Conservation (phyloP, 2,888 invertebrate species). For the Steinernema hermaphroditum region DNA sequence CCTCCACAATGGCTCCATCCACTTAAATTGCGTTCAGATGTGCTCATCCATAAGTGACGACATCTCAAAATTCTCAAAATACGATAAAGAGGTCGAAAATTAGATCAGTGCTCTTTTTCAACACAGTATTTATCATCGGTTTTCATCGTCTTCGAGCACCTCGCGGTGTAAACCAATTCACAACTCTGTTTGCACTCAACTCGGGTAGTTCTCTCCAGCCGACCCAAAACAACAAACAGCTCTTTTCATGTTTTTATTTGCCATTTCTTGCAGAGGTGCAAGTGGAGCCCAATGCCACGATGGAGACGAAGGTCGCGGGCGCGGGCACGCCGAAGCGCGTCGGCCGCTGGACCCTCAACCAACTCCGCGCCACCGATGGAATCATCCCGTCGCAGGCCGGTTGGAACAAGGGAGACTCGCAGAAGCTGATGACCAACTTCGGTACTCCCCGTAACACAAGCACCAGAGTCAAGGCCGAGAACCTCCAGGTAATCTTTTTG, state of each 20-base stretch:
- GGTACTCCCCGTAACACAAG: constrained; percentile 66
- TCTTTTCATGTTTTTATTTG: background rate
- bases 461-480: constrained; percentile 60
- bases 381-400: constrained; percentile 67
- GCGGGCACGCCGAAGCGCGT: constrained; percentile 57
- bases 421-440: constrained; percentile 67
- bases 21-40: too few species aligned
- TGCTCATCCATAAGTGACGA: too few species aligned
- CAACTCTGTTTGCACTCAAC: too few species aligned
- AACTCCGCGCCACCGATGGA: constrained; percentile 66
- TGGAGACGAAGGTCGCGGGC: constrained; percentile 66
- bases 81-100: too few species aligned
- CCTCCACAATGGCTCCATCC: too few species aligned
- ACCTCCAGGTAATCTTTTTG: constrained; percentile 50
- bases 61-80: too few species aligned
- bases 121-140: too few species aligned
- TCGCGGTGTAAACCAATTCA: too few species aligned
- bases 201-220: too few species aligned
- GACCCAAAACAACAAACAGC: background rate
- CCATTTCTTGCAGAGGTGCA: background rate
- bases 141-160: too few species aligned
- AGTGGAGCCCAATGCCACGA: constrained; percentile 65
- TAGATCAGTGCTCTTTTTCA: too few species aligned
- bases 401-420: constrained; percentile 68
- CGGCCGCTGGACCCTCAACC: constrained; percentile 66